Evolutionary conservation across 1,140 invertebrate genomes (phyloP).

Genomic region (Temnothorax curvispinosus): DNA sequence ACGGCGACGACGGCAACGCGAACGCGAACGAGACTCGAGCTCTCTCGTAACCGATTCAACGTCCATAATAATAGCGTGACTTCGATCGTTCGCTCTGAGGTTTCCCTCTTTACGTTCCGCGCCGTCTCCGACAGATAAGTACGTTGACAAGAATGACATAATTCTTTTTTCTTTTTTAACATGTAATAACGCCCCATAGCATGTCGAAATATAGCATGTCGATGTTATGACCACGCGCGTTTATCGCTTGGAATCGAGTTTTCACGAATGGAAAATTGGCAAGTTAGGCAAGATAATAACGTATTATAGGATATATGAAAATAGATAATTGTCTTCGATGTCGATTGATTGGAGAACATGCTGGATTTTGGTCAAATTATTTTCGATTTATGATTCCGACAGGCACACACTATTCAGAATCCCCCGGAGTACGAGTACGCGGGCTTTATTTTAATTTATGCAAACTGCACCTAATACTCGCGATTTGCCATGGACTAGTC

Average conservation of each 20-base stretch:
- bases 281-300: background rate
- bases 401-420: background rate
- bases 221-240: background rate
- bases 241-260: background rate
- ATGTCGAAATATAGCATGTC: no score
- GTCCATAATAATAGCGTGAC: conserved; percentile 76
- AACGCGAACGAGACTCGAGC: conserved; percentile 29
- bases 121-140: background rate
- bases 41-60: conserved; percentile 72
- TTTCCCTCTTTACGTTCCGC: conserved; percentile 60
- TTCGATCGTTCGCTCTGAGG: conserved; percentile 42
- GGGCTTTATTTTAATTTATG: conserved; percentile 2
- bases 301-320: background rate
- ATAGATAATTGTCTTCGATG: background rate
- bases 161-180: conserved; percentile 10
- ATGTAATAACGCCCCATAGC: background rate
- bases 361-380: background rate
- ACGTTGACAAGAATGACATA: background rate
- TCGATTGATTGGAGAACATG: background rate
- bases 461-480: conserved; percentile 1
- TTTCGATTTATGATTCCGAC: background rate
- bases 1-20: conserved; percentile 57
- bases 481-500: background rate
- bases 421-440: background rate
- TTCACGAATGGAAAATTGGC: background rate